Conservation (phyloP, 1,140 invertebrate species). For the Cotesia typhae region DNA sequence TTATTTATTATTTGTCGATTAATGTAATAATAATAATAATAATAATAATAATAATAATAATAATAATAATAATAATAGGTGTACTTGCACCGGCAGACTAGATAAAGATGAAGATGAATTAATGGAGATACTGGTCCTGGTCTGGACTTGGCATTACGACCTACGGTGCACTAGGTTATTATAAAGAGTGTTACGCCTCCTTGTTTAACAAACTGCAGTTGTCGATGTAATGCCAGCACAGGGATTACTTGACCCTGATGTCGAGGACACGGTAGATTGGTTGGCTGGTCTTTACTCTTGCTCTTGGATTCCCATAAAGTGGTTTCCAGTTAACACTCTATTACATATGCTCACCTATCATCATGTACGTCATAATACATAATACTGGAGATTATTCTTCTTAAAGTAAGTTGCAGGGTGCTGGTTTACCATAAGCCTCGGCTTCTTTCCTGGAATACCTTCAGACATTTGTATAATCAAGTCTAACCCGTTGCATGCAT, state of each 20-base stretch:
- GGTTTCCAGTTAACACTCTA: slow-evolving; percentile 60
- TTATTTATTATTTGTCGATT: no score
- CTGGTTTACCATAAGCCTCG: no score
- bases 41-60: no score
- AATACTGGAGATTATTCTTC: no score
- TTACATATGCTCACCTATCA: slow-evolving; percentile 61
- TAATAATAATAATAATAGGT: no score
- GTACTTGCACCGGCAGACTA: no score
- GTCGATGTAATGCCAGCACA: slow-evolving; percentile 19
- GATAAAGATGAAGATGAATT: no score
- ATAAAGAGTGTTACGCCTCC: slow-evolving; percentile 45
- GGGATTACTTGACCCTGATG: slow-evolving; percentile 15
- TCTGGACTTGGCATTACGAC: no score
- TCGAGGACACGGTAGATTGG: slow-evolving; percentile 3
- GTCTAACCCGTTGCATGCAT: no score
- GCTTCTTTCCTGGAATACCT: neutral
- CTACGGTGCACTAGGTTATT: neutral
- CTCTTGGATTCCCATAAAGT: slow-evolving; percentile 54
- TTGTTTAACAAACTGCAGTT: slow-evolving; percentile 58
- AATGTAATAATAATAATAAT: no score
- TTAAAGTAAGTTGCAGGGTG: no score
- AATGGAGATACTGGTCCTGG: neutral
- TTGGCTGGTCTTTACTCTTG: slow-evolving; percentile 32
- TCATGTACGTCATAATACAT: slow-evolving; percentile 41
- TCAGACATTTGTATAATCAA: neutral